Evolutionary conservation across 2,113 vertebrate species (phyloP).

Genomic region (Rissa tridactyla): DNA sequence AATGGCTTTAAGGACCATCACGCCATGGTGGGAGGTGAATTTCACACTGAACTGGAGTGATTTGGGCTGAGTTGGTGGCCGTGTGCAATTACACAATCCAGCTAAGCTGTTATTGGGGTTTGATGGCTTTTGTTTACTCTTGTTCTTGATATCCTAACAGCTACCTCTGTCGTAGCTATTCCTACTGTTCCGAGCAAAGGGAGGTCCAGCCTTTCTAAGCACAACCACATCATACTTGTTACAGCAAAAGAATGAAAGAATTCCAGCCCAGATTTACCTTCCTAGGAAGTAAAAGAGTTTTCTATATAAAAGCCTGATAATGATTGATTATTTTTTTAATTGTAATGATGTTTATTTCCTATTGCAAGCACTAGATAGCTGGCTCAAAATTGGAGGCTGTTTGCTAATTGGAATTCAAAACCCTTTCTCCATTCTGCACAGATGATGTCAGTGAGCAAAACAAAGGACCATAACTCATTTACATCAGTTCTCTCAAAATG

Average conservation of each 20-base stretch:
- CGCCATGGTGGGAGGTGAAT: not conserved
- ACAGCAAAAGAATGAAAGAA: not conserved
- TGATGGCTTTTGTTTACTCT: not conserved
- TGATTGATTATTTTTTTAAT: not conserved
- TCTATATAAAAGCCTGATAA: not conserved
- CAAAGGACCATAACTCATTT: not conserved
- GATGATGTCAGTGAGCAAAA: not conserved
- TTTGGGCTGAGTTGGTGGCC: not conserved
- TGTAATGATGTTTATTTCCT: not conserved
- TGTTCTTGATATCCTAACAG: not conserved
- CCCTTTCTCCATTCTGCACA: not conserved
- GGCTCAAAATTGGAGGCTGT: not conserved
- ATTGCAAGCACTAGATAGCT: not conserved
- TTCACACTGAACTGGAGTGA: not conserved
- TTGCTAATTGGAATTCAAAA: not conserved
- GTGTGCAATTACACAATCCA: fast-evolving
- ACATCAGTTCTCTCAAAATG: not conserved
- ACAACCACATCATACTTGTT: not conserved
- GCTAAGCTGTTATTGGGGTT: not conserved
- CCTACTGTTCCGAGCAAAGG: not conserved
- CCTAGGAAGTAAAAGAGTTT: not conserved
- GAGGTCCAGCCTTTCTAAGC: not conserved
- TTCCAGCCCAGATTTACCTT: not conserved
- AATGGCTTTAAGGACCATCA: not conserved
- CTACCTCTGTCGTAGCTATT: not conserved